phyloP scores from a whole-genome alignment of 2,888 invertebrate genomes.

The Hybos culiciformis region DNA sequence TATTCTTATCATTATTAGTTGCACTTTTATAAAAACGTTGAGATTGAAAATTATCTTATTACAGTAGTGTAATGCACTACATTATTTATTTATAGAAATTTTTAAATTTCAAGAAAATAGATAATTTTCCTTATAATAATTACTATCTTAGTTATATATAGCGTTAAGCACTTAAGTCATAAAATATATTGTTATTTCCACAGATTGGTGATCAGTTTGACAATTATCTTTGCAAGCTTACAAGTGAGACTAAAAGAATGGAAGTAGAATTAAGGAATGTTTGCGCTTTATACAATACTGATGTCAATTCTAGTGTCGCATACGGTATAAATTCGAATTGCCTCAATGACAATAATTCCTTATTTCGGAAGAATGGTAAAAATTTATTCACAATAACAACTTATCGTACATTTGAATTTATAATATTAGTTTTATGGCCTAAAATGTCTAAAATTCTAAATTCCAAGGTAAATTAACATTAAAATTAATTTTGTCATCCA shows the following conservation, averaged over 20 bases:
- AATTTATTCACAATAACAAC: conserved; percentile 19
- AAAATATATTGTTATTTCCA: no score
- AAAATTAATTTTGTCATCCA: not conserved
- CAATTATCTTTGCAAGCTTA: conserved; percentile 12
- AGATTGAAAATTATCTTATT: no score
- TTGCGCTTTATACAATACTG: conserved; percentile 26
- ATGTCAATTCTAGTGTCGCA: conserved; percentile 29
- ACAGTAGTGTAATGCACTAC: no score
- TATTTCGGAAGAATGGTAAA: conserved; percentile 24
- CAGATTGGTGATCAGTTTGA: conserved; percentile 26
- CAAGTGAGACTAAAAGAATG: not conserved
- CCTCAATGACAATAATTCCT: conserved; percentile 24
- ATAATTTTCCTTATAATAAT: no score
- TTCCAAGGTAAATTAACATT: conserved; percentile 18
- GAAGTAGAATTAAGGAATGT: conserved; percentile 25
- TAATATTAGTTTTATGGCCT: conserved; percentile 26
- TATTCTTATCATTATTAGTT: no score
- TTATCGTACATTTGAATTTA: conserved; percentile 23
- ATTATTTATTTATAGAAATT: no score
- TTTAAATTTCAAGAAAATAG: no score
- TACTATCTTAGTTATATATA: no score
- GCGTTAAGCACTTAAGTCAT: no score
- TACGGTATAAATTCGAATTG: conserved; percentile 29
- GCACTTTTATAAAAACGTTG: no score
- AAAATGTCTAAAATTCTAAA: conserved; percentile 22